phyloP scores from a whole-genome alignment of 2,113 vertebrate genomes.

The Ariopsis seemanni region DNA sequence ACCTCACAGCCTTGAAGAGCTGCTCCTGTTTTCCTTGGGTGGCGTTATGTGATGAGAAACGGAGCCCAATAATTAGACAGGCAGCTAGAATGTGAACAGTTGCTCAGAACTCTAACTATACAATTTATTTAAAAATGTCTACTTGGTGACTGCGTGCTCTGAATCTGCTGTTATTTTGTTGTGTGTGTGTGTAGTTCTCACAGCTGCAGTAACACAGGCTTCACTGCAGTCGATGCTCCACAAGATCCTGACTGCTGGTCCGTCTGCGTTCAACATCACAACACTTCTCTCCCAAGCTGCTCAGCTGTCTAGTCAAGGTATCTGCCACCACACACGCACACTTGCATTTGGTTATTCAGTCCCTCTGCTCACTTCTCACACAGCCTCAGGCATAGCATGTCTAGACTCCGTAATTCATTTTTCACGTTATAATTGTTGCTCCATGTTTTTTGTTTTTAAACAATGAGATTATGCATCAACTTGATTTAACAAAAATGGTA shows the following conservation, averaged over 20 bases:
- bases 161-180: conserved; percentile 3
- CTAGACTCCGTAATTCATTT: not conserved
- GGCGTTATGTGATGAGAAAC: not conserved
- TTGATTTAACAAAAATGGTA: not conserved
- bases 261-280: conserved; percentile 97
- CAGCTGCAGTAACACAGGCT: conserved; percentile 98
- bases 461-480: not conserved
- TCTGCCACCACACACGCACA: not conserved
- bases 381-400: too few relatives aligned
- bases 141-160: conserved; percentile 5
- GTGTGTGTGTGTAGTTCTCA: conserved; percentile 80
- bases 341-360: not conserved
- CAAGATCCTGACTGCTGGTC: conserved; percentile 97
- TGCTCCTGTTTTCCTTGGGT: not conserved
- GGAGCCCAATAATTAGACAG: not conserved
- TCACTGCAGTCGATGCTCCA: conserved; percentile 98
- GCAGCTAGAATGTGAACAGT: not conserved
- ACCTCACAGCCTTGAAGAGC: not conserved
- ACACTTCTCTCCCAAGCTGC: conserved; percentile 97
- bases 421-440: not conserved
- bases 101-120: not conserved
- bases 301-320: conserved; percentile 96
- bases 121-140: not conserved
- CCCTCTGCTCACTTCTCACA: not conserved
- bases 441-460: not conserved